A percentile compares a stretch with the other conserved stretches of the same genome.
Conservation (phyloP, 2,797 vertebrate species). For the Malacoraja senta region DNA sequence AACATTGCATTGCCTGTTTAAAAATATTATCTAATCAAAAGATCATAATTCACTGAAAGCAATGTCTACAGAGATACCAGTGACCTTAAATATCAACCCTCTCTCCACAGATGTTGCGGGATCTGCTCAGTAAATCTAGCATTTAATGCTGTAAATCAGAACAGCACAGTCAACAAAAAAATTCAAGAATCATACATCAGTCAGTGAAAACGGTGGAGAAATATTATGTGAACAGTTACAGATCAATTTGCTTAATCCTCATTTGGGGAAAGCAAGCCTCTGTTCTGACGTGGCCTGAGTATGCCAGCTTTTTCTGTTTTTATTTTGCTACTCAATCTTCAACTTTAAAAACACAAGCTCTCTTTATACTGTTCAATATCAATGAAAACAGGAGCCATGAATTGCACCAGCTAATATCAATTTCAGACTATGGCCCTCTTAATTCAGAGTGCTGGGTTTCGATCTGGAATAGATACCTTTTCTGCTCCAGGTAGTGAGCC, state of each 20-base stretch:
- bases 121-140: too few species aligned
- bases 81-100: too few species aligned
- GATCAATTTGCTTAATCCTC: background rate
- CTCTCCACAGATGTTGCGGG: too few species aligned
- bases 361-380: background rate
- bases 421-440: background rate
- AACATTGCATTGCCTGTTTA: background rate
- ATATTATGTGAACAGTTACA: background rate
- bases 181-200: background rate
- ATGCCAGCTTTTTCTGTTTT: too few species aligned
- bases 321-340: background rate
- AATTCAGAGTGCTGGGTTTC: background rate
- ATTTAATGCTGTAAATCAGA: background rate
- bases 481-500: background rate
- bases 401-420: background rate
- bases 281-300: background rate
- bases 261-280: background rate
- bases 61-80: too few species aligned
- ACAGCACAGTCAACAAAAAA: background rate
- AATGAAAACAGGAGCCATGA: background rate
- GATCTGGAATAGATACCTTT: background rate
- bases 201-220: background rate
- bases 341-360: background rate
- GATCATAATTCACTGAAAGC: too few species aligned
- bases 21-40: background rate